Evolutionary conservation across 2,888 invertebrate species (phyloP).

Genomic region (Apodemia mormo): DNA sequence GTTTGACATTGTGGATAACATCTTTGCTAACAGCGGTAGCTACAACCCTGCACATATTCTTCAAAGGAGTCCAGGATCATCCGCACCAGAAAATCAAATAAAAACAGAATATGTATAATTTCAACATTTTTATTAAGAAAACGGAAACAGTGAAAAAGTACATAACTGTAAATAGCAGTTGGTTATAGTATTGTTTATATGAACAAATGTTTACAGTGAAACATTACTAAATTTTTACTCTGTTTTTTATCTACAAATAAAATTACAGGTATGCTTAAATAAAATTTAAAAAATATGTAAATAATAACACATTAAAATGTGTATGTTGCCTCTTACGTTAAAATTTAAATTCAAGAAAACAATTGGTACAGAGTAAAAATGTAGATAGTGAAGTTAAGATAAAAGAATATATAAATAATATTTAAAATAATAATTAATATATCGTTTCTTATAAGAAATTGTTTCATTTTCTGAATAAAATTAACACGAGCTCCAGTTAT

Average conservation of each 20-base stretch:
- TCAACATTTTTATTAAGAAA: constrained; percentile 82
- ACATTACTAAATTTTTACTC: constrained; percentile 62
- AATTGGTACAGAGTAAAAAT: constrained; percentile 61
- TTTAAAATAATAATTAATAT: constrained; percentile 60
- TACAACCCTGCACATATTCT: too few relatives aligned
- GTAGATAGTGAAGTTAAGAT: constrained; percentile 62
- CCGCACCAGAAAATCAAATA: neutral
- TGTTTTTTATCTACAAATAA: constrained; percentile 43
- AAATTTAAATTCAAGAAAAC: constrained; percentile 20
- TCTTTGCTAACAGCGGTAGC: too few relatives aligned
- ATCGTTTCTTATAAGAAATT: constrained; percentile 55
- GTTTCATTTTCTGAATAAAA: constrained; percentile 55
- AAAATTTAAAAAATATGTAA: constrained; percentile 19
- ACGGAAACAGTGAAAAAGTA: constrained; percentile 82
- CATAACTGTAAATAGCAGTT: constrained; percentile 79
- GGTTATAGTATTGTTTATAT: constrained; percentile 73
- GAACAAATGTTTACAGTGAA: constrained; percentile 74
- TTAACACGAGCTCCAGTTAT: constrained; percentile 22
- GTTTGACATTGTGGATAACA: too few relatives aligned
- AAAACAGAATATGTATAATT: constrained; percentile 48
- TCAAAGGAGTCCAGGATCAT: too few relatives aligned
- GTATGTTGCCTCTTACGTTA: constrained; percentile 18
- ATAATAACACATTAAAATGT: constrained; percentile 16
- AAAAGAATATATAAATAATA: constrained; percentile 74
- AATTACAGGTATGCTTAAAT: constrained; percentile 17